Evolutionary conservation across 2,888 invertebrate genomes (phyloP), one percentile per base, ranked within the genome.

Genomic region (Sclerodermus sp.): DNA sequence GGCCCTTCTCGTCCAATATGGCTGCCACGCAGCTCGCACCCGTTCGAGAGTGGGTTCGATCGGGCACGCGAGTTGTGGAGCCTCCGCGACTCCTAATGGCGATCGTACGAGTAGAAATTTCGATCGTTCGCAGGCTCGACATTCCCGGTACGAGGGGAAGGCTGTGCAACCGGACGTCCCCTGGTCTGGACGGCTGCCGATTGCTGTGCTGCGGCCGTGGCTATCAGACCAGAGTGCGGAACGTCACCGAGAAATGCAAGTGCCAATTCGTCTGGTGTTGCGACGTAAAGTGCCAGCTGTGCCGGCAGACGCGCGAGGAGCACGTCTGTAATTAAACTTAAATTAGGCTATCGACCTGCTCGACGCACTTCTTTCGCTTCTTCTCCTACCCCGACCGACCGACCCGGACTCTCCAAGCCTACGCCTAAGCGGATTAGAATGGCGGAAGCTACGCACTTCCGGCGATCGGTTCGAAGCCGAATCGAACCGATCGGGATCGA

Each of bases 231-330:
- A 80, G 90, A 48, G 87, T 92, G 1, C 82, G 87, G 32, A 89
- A 91, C 67, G 89, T 91, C 53, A 88, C 88, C 68, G 91, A 93
- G 73, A 92, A 93, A 77, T 94, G 94, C 79, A 87, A 89, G 70
- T 94, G 94, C 77, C 86, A 88, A 62, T 94, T 94, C 76, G 90
- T 91, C 52, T 94, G 93, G 93, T 94, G 94, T 80, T 94, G 94
- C 79, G 84, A 87, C 60, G 93, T 94, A 1, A 87, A 88, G 67
- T 94, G 94, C 80, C 89, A 92, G 71, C 83, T 87, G 56, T 94
- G 93, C 78, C 84, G 86, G 60, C 87, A 86, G 67, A 87, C 87
- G 70, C 84, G 87, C 59, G 92, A 93, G 69, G 90, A 91, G 70
- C 90, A 93, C 73, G 88, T 90, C 71, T 93, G 93, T 81, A 93